Evolutionary conservation across 35 echinoderm and acorn worm species (phyloP).

Genomic region (Anneissia japonica): DNA sequence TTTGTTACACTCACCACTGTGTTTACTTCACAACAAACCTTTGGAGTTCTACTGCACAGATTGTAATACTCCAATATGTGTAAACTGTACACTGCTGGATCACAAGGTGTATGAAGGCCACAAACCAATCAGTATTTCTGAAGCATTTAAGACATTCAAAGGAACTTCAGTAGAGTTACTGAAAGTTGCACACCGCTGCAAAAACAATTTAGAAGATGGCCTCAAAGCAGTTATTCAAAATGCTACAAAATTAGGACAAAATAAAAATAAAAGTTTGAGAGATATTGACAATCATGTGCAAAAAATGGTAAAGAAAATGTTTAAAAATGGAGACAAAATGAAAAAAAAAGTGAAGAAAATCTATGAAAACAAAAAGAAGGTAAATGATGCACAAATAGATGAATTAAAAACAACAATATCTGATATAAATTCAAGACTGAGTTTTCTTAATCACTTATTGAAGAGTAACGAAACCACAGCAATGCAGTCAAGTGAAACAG

Average conservation of each 20-base stretch:
- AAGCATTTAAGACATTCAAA: neutral
- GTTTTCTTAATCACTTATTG: neutral
- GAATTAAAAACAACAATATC: neutral
- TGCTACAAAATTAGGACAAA: no score
- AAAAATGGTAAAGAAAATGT: neutral
- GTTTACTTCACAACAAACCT: neutral
- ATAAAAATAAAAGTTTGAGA: neutral
- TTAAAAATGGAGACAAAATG: neutral
- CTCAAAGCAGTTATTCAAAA: no score
- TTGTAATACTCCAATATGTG: neutral
- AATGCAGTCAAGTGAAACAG: neutral
- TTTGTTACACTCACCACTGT: neutral
- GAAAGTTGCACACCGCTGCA: no score
- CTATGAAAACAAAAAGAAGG: neutral
- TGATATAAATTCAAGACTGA: neutral
- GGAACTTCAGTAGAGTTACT: no score
- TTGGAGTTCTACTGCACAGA: neutral
- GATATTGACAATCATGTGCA: neutral
- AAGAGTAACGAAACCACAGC: neutral
- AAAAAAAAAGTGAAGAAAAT: neutral
- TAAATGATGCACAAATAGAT: neutral
- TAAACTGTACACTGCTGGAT: neutral
- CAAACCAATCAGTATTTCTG: neutral
- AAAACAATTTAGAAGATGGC: no score
- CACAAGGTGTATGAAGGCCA: neutral